These are phyloP conservation scores for Pygoscelis adeliae DNA, from an alignment of 2,113 vertebrate species.

Conservation along the genomic window DNA sequence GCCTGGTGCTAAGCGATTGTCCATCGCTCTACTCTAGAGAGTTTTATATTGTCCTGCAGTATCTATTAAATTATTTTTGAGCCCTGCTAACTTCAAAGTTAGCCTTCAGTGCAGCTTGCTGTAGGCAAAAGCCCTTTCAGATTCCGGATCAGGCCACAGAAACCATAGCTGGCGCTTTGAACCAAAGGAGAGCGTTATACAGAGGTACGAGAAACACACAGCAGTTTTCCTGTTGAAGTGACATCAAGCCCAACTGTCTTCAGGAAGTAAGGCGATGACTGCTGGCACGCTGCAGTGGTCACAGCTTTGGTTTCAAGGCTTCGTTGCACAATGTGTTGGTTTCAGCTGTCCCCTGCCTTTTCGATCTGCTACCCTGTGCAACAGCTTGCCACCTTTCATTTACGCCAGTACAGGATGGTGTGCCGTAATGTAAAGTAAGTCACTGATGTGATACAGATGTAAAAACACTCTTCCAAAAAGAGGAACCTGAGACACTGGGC, in stretches of 20 bases:
- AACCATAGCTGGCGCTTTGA: background rate
- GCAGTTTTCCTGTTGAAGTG: background rate
- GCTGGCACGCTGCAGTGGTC: background rate
- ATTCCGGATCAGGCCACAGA: background rate
- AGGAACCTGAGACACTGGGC: background rate
- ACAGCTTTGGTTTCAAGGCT: background rate
- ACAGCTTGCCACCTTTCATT: background rate
- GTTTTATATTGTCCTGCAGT: background rate
- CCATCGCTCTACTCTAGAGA: background rate
- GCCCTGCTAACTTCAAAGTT: background rate
- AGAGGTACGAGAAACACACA: background rate
- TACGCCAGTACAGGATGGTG: background rate
- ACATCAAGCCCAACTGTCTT: background rate
- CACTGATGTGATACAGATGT: background rate
- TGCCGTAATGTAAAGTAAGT: background rate
- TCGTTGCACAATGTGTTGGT: rapidly evolving
- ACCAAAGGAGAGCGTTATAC: too few relatives aligned
- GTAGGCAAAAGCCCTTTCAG: background rate
- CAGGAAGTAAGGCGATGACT: background rate
- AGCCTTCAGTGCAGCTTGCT: background rate
- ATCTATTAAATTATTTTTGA: background rate
- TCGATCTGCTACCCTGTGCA: background rate
- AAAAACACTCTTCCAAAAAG: background rate
- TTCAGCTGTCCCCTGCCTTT: background rate
- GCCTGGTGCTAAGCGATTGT: background rate